phyloP scores from a whole-genome alignment of 1,140 invertebrate species.

The Bombus difficillimus region DNA sequence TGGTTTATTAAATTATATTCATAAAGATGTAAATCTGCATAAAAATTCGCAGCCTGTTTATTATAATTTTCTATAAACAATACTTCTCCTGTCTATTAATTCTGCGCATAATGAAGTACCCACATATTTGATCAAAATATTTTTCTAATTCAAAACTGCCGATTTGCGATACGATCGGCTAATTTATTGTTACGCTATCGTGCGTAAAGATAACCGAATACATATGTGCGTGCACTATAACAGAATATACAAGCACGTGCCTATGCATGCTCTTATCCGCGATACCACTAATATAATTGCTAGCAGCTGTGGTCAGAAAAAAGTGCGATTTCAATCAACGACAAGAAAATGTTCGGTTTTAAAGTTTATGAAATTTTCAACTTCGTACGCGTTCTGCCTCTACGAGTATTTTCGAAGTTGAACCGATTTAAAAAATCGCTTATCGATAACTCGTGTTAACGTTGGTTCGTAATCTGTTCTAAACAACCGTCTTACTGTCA shows the following conservation, averaged over 20 bases:
- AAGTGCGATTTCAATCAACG: neutral
- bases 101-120: neutral
- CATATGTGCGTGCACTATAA: no score
- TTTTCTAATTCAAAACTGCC: neutral
- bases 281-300: neutral
- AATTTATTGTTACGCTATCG: neutral
- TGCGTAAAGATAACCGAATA: no score
- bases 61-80: neutral
- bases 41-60: no score
- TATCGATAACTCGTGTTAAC: neutral
- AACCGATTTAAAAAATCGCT: neutral
- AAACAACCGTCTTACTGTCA: neutral
- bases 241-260: neutral
- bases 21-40: no score
- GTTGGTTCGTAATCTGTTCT: neutral
- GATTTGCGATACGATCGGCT: neutral
- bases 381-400: no score
- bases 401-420: neutral
- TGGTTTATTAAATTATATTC: no score
- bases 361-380: neutral
- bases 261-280: neutral
- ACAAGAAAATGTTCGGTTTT: neutral
- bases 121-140: neutral
- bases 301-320: neutral
- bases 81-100: neutral